phyloP scores from a whole-genome alignment of 1,140 invertebrate genomes.

The Aphelinus atriplicis region DNA sequence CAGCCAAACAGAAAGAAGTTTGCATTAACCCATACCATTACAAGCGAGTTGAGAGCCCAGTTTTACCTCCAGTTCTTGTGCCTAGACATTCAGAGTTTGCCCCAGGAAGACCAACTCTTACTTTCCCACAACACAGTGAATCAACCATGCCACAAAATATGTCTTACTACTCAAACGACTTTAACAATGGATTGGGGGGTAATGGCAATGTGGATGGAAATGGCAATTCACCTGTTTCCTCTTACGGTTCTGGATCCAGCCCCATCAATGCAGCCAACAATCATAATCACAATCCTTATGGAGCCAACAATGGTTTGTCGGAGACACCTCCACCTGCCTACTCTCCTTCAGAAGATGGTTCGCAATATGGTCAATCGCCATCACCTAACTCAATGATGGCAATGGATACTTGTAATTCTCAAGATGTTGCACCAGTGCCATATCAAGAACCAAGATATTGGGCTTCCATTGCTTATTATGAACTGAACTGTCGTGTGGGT shows the following conservation, averaged over 20 bases:
- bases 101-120: conserved; percentile 85
- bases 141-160: conserved; percentile 96
- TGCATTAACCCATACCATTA: conserved; percentile 99
- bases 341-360: conserved; percentile 78
- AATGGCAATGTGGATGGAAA: conserved; percentile 18
- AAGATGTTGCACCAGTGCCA: conserved; percentile 78
- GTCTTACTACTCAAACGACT: conserved; percentile 84
- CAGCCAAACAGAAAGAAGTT: conserved; percentile 95
- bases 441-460: conserved; percentile 86
- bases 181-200: conserved; percentile 68
- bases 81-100: conserved; percentile 96
- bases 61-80: conserved; percentile 95
- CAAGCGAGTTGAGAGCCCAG: conserved; percentile 92
- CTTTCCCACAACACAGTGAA: conserved; percentile 89
- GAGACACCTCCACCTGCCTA: conserved; percentile 93
- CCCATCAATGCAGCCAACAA: conserved; percentile 59
- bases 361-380: conserved; percentile 47
- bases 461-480: conserved; percentile 93
- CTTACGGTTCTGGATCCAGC: conserved; percentile 49
- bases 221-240: conserved; percentile 46
- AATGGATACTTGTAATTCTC: conserved; percentile 66
- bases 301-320: conserved; percentile 62
- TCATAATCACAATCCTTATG: conserved; percentile 73
- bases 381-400: conserved; percentile 64
- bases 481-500: conserved; percentile 90